Base-by-base conservation (phyloP, 2,888 invertebrate species). In the Leptopilina myrica region DNA sequence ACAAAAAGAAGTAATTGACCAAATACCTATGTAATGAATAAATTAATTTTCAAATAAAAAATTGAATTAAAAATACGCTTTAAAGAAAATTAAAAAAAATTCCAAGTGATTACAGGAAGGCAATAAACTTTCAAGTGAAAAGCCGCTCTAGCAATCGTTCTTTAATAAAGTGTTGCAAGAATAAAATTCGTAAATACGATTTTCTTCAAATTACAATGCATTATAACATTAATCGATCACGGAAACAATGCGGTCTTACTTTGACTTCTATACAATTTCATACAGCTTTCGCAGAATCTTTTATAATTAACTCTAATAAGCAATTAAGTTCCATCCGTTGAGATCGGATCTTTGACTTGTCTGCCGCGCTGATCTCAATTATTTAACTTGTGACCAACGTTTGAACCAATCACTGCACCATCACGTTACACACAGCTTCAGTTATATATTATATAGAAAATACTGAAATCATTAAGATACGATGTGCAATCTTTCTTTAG, bases 301-400 rank as follows among this genome's bases (percentile, higher is more conserved):
- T 56, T 53, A 73, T 73, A 73, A 73, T 73, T 73, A 73, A n/a
- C 73, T 56, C 56, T 64, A 78, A 78, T 78, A 73, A 75, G 64
- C 73, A 78, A 78, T 78, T 78, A 78, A 78, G 40, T 64, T 78
- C 65, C 49, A 79, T 79, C 78, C 77, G 64, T 20, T 20, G 26
- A 59, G 64, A 56, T 40, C 59, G 12, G 79, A 79, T 81, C 78
- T 78, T 69, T 69, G 79, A 81, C 79, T 75, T 78, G 75, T 79
- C 76, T 62, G 75, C 67, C 66, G 65, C 66, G 65, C 79, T 77
- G 81, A 79, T 81, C 75, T 77, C 76, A 81, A 81, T 81, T 81
- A 81, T 81, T 81, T 79, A 53, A 76, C 69, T 64, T 76, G 81
- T 79, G 81, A 79, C 79, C 66, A 78, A 76, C 81, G 79, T 80